Evolutionary conservation across 1,140 invertebrate genomes (phyloP).

Genomic region (Gonioctena quinquepunctata): DNA sequence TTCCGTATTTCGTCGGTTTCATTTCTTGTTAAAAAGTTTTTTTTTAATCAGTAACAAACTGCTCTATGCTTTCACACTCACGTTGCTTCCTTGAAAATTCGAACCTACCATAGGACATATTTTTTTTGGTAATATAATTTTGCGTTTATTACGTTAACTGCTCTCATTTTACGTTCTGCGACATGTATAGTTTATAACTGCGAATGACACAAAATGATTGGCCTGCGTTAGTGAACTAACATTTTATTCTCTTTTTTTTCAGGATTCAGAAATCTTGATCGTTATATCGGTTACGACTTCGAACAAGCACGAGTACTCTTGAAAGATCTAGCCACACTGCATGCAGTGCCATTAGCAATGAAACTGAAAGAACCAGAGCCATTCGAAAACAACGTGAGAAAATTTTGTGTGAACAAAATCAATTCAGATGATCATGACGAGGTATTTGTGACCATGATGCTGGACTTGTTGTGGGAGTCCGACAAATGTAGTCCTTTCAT

Average conservation of each 20-base stretch:
- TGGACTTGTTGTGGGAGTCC: not conserved
- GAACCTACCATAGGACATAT: too few relatives aligned
- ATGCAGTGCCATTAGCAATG: conserved; percentile 59
- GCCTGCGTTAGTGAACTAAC: too few relatives aligned
- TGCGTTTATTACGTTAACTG: too few relatives aligned
- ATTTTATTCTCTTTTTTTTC: conserved; percentile 7
- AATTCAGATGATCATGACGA: not conserved
- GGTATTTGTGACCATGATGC: not conserved
- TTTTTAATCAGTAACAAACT: too few relatives aligned
- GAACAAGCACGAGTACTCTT: conserved; percentile 54
- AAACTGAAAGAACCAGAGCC: conserved; percentile 55
- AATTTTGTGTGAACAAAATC: conserved; percentile 31
- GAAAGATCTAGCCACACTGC: conserved; percentile 58
- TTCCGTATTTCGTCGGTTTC: too few relatives aligned
- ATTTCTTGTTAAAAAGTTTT: too few relatives aligned
- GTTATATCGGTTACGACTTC: conserved; percentile 56
- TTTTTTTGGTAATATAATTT: too few relatives aligned
- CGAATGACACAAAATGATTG: too few relatives aligned
- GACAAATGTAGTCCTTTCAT: conserved; percentile 7
- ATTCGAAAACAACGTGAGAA: conserved; percentile 51
- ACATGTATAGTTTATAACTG: too few relatives aligned
- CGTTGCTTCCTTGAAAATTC: too few relatives aligned
- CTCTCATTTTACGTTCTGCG: too few relatives aligned
- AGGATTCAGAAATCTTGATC: conserved; percentile 55
- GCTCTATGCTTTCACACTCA: too few relatives aligned